Evolutionary conservation across 2,113 vertebrate genomes (phyloP).

Genomic region (Abramis brama): DNA sequence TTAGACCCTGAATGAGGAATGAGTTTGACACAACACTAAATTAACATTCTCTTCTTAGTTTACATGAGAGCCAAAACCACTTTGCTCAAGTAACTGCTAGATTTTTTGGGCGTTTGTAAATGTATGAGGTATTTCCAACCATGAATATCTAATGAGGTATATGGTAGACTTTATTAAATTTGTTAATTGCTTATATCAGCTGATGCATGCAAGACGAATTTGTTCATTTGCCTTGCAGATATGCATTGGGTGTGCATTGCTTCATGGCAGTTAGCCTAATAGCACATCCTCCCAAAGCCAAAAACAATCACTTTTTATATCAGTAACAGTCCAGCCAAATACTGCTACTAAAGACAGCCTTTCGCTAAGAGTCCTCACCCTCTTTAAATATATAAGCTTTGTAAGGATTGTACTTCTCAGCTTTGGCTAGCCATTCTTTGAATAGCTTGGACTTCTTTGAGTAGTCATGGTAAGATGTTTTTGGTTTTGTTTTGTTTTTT

Average conservation of each 20-base stretch:
- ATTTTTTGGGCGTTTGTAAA: not conserved
- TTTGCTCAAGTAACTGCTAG: not conserved
- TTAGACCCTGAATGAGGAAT: constrained; percentile 21
- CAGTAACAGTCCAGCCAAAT: not conserved
- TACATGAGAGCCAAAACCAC: not conserved
- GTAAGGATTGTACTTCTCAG: not conserved
- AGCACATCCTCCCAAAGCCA: not conserved
- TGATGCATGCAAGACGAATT: not conserved
- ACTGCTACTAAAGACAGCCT: not conserved
- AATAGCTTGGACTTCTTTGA: not conserved
- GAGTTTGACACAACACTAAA: constrained; percentile 13
- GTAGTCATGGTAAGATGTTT: not conserved
- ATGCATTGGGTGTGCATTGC: not conserved
- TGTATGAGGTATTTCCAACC: not conserved
- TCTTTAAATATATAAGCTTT: not conserved
- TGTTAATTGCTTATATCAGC: not conserved
- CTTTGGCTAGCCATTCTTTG: not conserved
- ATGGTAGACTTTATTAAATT: not conserved
- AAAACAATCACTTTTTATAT: not conserved
- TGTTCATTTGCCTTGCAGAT: not conserved
- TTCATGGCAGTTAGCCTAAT: not conserved
- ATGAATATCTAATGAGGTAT: not conserved
- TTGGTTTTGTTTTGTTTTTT: too few relatives aligned
- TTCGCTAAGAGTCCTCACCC: not conserved
- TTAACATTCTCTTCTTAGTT: not conserved